A percentile compares a stretch with the other conserved stretches of the same genome.
These are phyloP conservation scores for Diploptera punctata DNA, from an alignment of 2,888 invertebrate genomes.

Conservation along the genomic window DNA sequence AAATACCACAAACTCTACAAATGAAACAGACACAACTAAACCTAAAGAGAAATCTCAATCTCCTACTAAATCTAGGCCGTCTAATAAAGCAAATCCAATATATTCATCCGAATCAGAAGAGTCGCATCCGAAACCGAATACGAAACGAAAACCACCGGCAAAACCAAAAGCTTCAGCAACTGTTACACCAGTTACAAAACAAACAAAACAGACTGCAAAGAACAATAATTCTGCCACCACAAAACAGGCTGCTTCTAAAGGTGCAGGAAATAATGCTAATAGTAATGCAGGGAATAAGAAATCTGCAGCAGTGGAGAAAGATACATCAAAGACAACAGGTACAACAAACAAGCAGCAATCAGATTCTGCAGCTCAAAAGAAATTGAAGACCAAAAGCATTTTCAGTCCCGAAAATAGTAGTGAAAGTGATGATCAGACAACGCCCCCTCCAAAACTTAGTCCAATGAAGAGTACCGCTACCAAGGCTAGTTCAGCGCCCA, in stretches of 20 bases:
- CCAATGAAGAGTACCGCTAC: slow-evolving; percentile 54
- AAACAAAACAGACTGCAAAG: slow-evolving; percentile 54
- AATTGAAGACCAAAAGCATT: slow-evolving; percentile 75
- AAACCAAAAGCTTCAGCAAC: slow-evolving; percentile 70
- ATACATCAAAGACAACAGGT: neutral
- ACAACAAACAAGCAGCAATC: slow-evolving; percentile 46
- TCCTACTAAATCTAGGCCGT: slow-evolving; percentile 42
- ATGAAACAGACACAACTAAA: slow-evolving; percentile 46
- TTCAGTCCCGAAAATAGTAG: slow-evolving; percentile 82
- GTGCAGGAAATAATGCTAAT: slow-evolving; percentile 50
- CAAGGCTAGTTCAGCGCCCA: slow-evolving; percentile 37
- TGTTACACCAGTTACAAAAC: slow-evolving; percentile 62
- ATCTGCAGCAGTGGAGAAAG: slow-evolving; percentile 43
- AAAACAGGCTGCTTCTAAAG: slow-evolving; percentile 50
- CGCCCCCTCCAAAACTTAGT: slow-evolving; percentile 55
- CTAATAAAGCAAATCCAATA: slow-evolving; percentile 55
- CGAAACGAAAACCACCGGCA: slow-evolving; percentile 61
- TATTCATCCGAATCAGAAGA: slow-evolving; percentile 69
- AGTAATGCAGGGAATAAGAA: slow-evolving; percentile 48
- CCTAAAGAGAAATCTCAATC: slow-evolving; percentile 43
- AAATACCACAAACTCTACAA: slow-evolving; percentile 45
- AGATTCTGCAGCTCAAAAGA: slow-evolving; percentile 50
- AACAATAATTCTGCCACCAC: slow-evolving; percentile 50
- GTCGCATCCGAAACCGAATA: slow-evolving; percentile 52
- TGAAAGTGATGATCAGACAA: slow-evolving; percentile 60